These are phyloP conservation scores for Gyps fulvus DNA, from an alignment of 2,113 vertebrate genomes.

Conservation along the genomic window DNA sequence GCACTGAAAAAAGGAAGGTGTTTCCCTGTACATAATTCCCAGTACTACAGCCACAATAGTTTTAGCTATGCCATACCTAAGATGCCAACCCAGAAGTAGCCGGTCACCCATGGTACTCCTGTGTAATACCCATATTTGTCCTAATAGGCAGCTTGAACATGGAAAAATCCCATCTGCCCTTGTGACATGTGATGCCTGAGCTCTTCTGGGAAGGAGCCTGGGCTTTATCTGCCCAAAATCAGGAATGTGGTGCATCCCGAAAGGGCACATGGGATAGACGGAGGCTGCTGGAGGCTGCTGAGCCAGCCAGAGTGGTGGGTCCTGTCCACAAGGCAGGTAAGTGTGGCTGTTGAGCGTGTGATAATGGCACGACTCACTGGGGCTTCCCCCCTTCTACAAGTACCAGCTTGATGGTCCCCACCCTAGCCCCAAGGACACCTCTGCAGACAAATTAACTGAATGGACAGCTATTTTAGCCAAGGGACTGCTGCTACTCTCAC, in stretches of 20 bases:
- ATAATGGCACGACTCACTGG: not conserved
- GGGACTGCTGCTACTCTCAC: not conserved
- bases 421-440: not conserved
- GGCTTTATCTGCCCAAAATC: not conserved
- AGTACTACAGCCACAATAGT: not conserved
- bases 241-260: not conserved
- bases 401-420: not conserved
- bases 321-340: not conserved
- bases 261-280: not conserved
- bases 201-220: not conserved
- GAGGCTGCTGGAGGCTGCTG: not conserved
- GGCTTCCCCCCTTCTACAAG: not conserved
- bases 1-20: not conserved
- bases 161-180: not conserved
- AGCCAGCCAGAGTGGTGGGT: not conserved
- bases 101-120: not conserved
- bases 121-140: not conserved
- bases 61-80: not conserved
- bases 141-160: not conserved
- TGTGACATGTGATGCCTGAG: not conserved
- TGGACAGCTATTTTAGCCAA: not conserved
- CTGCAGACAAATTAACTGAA: not conserved
- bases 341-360: not conserved
- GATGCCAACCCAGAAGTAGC: not conserved
- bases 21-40: not conserved